phyloP scores from a whole-genome alignment of 2,888 invertebrate species.

The Protodeltote pygarga region DNA sequence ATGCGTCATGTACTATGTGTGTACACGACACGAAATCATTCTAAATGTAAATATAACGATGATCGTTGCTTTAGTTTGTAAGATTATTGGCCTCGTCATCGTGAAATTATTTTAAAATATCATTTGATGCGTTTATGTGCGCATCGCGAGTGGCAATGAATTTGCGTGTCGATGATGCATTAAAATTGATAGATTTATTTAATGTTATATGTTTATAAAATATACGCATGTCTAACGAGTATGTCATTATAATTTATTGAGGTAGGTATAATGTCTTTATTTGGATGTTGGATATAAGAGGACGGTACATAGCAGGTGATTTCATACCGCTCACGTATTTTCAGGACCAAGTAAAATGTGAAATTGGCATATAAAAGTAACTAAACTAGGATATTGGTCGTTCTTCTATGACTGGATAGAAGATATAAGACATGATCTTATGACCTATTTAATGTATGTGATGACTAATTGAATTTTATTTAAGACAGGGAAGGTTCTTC shows the following conservation, averaged over 20 bases:
- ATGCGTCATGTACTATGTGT: constrained; percentile 33
- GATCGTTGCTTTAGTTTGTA: constrained; percentile 19
- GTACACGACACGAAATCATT: constrained; percentile 42
- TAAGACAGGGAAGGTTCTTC: no score
- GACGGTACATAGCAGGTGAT: no score
- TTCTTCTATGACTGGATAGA: no score
- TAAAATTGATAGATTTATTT: constrained; percentile 46
- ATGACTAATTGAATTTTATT: no score
- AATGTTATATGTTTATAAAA: constrained; percentile 33
- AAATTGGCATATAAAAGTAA: neutral
- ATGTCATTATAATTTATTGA: neutral
- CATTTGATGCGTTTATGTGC: constrained; percentile 27
- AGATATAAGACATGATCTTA: no score
- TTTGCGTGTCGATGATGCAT: constrained; percentile 36
- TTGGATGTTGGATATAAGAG: no score
- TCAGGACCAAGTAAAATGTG: no score
- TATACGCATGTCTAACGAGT: constrained; percentile 18
- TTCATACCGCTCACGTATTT: no score
- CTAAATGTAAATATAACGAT: constrained; percentile 46
- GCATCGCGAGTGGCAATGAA: constrained; percentile 18
- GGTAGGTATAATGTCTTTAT: neutral
- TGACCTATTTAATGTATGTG: no score
- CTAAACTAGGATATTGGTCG: no score
- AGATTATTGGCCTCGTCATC: constrained; percentile 42
- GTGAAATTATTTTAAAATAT: constrained; percentile 36